phyloP scores from a whole-genome alignment of 2,797 vertebrate genomes.

The Micromesistius poutassou region DNA sequence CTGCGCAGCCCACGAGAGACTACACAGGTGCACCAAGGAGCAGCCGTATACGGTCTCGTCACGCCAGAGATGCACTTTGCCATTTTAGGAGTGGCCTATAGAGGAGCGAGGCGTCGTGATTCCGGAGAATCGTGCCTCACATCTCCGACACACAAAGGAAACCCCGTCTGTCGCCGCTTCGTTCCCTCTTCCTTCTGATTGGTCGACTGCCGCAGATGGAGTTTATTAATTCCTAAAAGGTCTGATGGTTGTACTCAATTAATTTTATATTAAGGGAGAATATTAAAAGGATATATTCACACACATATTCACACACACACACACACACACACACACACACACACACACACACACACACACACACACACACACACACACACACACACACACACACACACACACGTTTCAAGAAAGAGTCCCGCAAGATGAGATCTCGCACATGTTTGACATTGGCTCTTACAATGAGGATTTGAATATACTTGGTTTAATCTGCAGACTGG shows the following conservation, averaged over 20 bases:
- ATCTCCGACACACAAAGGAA: not conserved
- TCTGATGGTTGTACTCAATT: not conserved
- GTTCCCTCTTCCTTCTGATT: not conserved
- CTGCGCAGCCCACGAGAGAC: not conserved
- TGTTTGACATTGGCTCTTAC: not conserved
- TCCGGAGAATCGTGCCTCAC: not conserved
- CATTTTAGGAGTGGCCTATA: slow-evolving; percentile 35
- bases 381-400: not conserved
- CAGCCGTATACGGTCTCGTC: not conserved
- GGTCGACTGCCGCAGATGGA: not conserved
- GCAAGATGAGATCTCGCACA: not conserved
- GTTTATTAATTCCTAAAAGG: not conserved
- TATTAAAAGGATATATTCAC: not conserved
- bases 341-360: not conserved
- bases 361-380: not conserved
- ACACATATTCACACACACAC: too few species aligned
- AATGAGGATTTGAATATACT: not conserved
- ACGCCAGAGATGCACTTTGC: slow-evolving; percentile 3
- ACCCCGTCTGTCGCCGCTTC: not conserved
- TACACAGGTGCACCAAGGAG: not conserved
- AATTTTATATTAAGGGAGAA: not conserved
- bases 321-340: not conserved
- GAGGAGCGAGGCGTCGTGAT: not conserved
- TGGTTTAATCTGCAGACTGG: slow-evolving; percentile 20
- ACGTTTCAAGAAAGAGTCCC: not conserved